Conservation (phyloP, 2,113 vertebrate species). For the Pseudorhombus dupliciocellatus region DNA sequence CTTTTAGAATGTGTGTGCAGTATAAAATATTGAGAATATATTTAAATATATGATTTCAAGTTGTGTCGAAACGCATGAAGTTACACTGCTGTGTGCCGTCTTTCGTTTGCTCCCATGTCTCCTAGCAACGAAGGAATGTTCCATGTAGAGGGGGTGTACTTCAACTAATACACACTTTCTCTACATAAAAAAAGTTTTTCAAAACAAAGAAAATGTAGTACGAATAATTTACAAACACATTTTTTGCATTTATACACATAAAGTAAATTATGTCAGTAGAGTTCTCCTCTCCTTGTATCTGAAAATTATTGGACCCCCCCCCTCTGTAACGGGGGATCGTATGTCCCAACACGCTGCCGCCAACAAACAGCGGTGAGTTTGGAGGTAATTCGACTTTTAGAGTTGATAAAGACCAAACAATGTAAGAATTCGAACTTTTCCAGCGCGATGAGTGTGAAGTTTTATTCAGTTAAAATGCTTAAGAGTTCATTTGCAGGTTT, state of each 20-base stretch:
- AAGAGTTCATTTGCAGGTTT: too few relatives aligned
- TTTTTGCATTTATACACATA: fast-evolving
- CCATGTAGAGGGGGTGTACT: conserved; percentile 17
- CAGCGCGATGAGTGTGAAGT: too few relatives aligned
- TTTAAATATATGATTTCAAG: background rate
- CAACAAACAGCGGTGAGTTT: conserved; percentile 44
- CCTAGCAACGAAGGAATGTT: conserved; percentile 52
- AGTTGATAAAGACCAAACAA: background rate
- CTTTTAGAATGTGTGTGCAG: too few relatives aligned
- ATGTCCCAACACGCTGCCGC: conserved; percentile 47
- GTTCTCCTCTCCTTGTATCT: background rate
- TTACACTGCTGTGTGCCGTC: background rate
- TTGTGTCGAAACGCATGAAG: too few relatives aligned
- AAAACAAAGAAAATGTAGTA: fast-evolving
- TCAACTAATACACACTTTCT: background rate
- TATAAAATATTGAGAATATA: too few relatives aligned
- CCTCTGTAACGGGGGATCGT: conserved; percentile 8
- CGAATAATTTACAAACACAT: fast-evolving
- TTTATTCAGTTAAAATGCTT: too few relatives aligned
- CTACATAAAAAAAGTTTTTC: background rate
- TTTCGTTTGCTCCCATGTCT: conserved; percentile 37
- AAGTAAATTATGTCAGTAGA: fast-evolving
- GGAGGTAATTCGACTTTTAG: background rate
- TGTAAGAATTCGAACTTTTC: too few relatives aligned
- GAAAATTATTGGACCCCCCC: background rate